Conservation (phyloP, 53 echinoderm and acorn worm species). For the Zoroaster sp. region DNA sequence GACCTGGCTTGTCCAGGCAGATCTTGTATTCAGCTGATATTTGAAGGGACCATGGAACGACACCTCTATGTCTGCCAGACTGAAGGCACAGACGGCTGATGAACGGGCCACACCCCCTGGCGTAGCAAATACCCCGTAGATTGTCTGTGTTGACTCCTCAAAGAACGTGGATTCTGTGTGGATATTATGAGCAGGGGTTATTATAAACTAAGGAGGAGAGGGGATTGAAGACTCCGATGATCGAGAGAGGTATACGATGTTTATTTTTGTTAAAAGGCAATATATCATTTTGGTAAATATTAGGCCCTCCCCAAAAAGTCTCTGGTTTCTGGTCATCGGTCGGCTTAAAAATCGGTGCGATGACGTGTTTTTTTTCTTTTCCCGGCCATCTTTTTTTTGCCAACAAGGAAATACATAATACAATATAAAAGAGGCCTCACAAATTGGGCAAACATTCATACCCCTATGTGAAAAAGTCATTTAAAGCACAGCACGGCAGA, state of each 20-base stretch:
- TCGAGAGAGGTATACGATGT: too few species aligned
- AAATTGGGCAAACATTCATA: too few species aligned
- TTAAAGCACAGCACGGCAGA: too few species aligned
- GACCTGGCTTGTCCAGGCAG: slow-evolving; percentile 82
- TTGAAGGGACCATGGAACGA: slow-evolving; percentile 92
- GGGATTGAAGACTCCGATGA: not conserved
- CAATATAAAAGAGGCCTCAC: too few species aligned
- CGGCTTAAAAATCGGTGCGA: not conserved
- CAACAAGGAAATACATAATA: too few species aligned
- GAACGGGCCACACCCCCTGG: slow-evolving; percentile 82
- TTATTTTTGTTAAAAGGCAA: not conserved
- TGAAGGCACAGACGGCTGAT: slow-evolving; percentile 88
- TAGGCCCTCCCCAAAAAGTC: not conserved
- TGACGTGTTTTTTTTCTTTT: too few species aligned
- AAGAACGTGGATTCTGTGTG: slow-evolving; percentile 75
- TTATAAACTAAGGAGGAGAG: not conserved
- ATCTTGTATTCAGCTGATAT: slow-evolving; percentile 82
- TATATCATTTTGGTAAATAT: not conserved
- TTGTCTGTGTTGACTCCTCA: slow-evolving; percentile 68
- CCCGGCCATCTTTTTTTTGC: too few species aligned
- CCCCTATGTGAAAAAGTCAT: too few species aligned
- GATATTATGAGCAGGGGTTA: not conserved
- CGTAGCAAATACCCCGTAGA: slow-evolving; percentile 79
- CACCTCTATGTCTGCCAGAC: slow-evolving; percentile 71
- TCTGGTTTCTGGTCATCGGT: not conserved